A percentile compares a stretch with the other conserved stretches of the same genome.
phyloP scores from a whole-genome alignment of 2,113 vertebrate species.

The Oostethus manadensis region DNA sequence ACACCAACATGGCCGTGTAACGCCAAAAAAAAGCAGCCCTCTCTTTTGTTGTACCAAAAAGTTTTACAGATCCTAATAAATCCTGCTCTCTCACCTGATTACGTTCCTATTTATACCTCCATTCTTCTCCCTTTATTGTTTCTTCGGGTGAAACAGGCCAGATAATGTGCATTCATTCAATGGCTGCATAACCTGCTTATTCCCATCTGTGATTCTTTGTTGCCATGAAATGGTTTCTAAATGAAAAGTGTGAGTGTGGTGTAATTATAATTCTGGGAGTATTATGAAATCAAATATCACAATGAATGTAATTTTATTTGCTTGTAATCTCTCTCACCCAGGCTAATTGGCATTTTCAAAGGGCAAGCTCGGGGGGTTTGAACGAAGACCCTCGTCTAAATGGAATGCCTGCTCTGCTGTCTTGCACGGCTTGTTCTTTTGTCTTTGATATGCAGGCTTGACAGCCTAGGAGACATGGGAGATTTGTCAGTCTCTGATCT shows the following conservation, averaged over 20 bases:
- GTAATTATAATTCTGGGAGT: conserved; percentile 73
- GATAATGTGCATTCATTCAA: conserved; percentile 56
- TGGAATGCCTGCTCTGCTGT: conserved; percentile 60
- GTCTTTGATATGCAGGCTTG: conserved; percentile 73
- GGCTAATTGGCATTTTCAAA: conserved; percentile 73
- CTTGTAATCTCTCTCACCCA: conserved; percentile 75
- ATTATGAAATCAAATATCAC: conserved; percentile 75
- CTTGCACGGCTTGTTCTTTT: conserved; percentile 59
- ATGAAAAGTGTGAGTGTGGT: conserved; percentile 66
- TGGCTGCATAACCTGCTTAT: conserved; percentile 59
- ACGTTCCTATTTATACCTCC: conserved; percentile 51
- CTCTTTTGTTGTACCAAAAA: conserved; percentile 18
- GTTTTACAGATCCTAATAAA: conserved; percentile 58
- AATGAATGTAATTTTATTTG: conserved; percentile 77
- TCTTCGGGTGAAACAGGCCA: conserved; percentile 63
- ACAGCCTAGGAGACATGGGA: conserved; percentile 63
- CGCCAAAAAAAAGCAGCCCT: conserved; percentile 9
- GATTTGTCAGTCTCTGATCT: conserved; percentile 75
- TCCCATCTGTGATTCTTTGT: conserved; percentile 64
- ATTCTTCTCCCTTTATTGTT: conserved; percentile 65
- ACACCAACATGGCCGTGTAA: not conserved
- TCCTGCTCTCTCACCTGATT: conserved; percentile 65
- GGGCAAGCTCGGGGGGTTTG: conserved; percentile 64
- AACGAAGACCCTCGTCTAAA: conserved; percentile 57
- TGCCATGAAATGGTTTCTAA: conserved; percentile 63